Conservation (phyloP, 2,113 vertebrate genomes). For the Triplophysa dalaica region DNA sequence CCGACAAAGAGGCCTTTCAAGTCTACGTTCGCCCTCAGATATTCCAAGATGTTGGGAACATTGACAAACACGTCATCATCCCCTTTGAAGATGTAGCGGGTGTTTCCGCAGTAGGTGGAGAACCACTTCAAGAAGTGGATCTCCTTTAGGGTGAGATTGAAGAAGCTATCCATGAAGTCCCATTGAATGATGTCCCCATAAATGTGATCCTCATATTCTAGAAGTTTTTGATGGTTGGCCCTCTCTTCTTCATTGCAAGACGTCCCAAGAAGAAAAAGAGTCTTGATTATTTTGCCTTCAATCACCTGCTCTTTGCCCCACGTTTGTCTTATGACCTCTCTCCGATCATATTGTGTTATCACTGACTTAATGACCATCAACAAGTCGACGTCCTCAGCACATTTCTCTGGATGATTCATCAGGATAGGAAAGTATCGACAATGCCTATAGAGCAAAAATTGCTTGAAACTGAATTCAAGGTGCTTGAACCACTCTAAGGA, state of each 20-base stretch:
- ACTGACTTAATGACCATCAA: constrained; percentile 92
- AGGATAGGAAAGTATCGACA: constrained; percentile 92
- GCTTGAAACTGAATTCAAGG: constrained; percentile 84
- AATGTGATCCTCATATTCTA: constrained; percentile 90
- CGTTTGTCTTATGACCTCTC: constrained; percentile 90
- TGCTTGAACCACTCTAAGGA: not conserved
- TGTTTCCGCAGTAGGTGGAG: constrained; percentile 79
- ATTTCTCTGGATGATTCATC: constrained; percentile 91
- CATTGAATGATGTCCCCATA: constrained; percentile 93
- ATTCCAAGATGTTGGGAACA: constrained; percentile 89
- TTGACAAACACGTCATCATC: constrained; percentile 92
- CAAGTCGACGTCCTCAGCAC: constrained; percentile 75
- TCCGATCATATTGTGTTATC: constrained; percentile 88
- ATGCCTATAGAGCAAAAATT: constrained; percentile 90
- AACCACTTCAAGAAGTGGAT: constrained; percentile 97
- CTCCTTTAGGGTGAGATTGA: constrained; percentile 97
- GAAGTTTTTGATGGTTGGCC: constrained; percentile 90
- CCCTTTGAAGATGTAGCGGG: constrained; percentile 89
- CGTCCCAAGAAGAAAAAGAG: constrained; percentile 84
- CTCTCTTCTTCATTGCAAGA: constrained; percentile 82
- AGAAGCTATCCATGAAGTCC: constrained; percentile 95
- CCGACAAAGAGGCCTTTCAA: constrained; percentile 84
- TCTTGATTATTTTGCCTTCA: constrained; percentile 78
- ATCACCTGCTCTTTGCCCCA: constrained; percentile 86
- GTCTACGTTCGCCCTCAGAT: constrained; percentile 70